These are phyloP conservation scores for Cyprinella venusta DNA, from an alignment of 2,797 vertebrate species.

Conservation along the genomic window DNA sequence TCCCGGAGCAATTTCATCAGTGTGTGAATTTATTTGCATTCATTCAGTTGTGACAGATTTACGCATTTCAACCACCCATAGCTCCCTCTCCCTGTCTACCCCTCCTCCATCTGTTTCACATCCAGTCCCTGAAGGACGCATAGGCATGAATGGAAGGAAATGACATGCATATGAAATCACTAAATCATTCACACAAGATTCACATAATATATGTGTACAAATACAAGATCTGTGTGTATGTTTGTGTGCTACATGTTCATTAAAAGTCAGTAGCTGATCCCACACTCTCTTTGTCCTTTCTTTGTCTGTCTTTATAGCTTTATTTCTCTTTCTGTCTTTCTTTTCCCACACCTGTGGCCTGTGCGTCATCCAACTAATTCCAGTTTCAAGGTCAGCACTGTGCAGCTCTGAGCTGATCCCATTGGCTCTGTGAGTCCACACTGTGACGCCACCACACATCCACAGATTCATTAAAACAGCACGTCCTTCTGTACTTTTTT, in stretches of 20 bases:
- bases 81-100: neutral
- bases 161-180: constrained; percentile 8
- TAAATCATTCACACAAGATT: constrained; percentile 8
- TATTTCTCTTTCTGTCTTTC: constrained; percentile 40
- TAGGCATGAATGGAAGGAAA: constrained; percentile 3
- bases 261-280: constrained; percentile 35
- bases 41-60: constrained; percentile 14
- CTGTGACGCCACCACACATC: constrained; percentile 58
- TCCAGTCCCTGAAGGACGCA: constrained; percentile 29
- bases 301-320: constrained; percentile 21
- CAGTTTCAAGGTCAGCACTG: constrained; percentile 58
- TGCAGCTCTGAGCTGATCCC: constrained; percentile 58
- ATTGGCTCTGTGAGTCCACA: constrained; percentile 59
- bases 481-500: constrained; percentile 44
- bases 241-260: neutral
- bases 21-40: constrained; percentile 7
- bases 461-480: constrained; percentile 57
- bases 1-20: neutral
- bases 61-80: constrained; percentile 27
- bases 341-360: constrained; percentile 53
- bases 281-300: constrained; percentile 59
- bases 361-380: constrained; percentile 59
- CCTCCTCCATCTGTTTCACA: constrained; percentile 25
- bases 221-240: neutral
- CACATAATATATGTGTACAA: constrained; percentile 19